Evolutionary conservation across 2,113 vertebrate genomes (phyloP), one percentile per base, ranked within the genome.

Genomic region (Silurus glanis): DNA sequence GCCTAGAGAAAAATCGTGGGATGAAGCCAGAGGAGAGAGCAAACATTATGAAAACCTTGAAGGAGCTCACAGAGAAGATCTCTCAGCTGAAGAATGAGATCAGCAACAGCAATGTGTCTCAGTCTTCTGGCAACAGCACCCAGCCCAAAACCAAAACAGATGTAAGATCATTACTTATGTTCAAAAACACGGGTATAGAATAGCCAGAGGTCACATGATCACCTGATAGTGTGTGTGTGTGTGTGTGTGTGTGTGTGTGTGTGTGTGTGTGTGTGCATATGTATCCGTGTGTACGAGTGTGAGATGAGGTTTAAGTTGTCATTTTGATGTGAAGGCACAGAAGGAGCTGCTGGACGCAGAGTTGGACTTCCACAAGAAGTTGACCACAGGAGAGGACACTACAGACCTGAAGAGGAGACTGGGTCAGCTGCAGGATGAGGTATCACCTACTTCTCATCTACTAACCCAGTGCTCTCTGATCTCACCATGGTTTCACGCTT

Each of bases 11-110:
- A 91, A 98, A 97, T 90, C 95, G 97, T 91, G 90, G 92, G n/a
- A 97, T 96, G 96, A 99, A 97, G 91, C 96, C 97, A n/a, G 97
- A 99, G 91, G 97, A 99, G 86, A 95, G 98, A 85, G 96, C 96
- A 89, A 97, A 97, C 92, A 96, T 97, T 89, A 98, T 99, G 96
- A 99, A 98, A 94, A 99, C 97, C 1, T 93, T 99, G 71, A 99
- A 99, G 92, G 97, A 98, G 74, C 95, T 99, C 88, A 94, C 94
- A 14, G 97, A 97, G 91, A 99, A 97, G 94, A 99, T 99, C 71
- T 96, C 96, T 83, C 97, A 97, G 62, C 93, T 99, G 90, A 97
- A 97, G 93, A 97, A 98, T 87, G 98, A 98, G 90, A 94, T 98
- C 91, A 97, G 96, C 94, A 91, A 91, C 0, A 97, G 96, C 94